These are phyloP conservation scores for Dendropsophus ebraccatus DNA, from an alignment of 2,113 vertebrate species.

Conservation along the genomic window DNA sequence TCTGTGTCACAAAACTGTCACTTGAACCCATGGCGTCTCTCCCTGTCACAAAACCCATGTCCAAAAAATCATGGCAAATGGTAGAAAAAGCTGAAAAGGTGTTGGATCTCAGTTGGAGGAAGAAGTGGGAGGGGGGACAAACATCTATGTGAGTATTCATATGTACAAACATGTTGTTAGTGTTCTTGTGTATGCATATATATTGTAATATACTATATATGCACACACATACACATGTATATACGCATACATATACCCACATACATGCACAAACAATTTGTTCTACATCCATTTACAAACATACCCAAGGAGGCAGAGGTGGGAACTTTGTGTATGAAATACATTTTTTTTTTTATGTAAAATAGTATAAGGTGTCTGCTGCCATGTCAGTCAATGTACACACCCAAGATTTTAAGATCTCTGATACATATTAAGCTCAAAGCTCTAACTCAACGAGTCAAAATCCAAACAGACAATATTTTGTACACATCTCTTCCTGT, in stretches of 20 bases:
- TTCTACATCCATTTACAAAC: conserved; percentile 37
- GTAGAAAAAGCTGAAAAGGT: conserved; percentile 55
- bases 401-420: conserved; percentile 17
- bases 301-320: conserved; percentile 23
- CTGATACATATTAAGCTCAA: conserved; percentile 1
- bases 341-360: conserved; percentile 26
- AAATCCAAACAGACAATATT: conserved; percentile 8
- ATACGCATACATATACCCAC: conserved; percentile 46
- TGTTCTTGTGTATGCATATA: conserved; percentile 36
- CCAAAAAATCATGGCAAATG: conserved; percentile 56
- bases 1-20: conserved; percentile 58
- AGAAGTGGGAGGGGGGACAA: conserved; percentile 34
- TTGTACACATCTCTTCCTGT: background rate
- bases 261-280: conserved; percentile 41
- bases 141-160: conserved; percentile 57
- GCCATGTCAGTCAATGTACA: conserved; percentile 20
- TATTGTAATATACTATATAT: conserved; percentile 11
- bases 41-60: conserved; percentile 55
- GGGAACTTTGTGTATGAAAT: conserved; percentile 32
- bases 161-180: conserved; percentile 48
- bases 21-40: conserved; percentile 41
- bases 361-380: conserved; percentile 38
- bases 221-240: conserved; percentile 28
- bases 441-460: conserved; percentile 6
- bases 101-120: conserved; percentile 30